Evolutionary conservation across 2,888 invertebrate species (phyloP), one percentile per base, ranked within the genome.

Genomic region (Epistrophe grossulariae): DNA sequence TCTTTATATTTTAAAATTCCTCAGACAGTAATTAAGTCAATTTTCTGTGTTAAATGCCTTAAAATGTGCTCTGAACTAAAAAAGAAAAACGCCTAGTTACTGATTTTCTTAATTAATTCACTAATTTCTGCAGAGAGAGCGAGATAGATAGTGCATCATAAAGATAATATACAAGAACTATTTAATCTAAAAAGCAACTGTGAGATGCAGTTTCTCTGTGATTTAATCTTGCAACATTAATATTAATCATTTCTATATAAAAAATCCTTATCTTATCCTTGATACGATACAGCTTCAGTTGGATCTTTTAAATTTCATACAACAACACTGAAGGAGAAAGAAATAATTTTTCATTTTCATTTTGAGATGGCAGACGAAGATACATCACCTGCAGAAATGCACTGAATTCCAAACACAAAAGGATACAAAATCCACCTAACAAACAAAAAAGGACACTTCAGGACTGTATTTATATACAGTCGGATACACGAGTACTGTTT

Each of bases 341-440:
- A 43, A 48, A 40, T 48, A 11, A 68, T 48, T 70, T 35, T 52
- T 60, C 35, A 17, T 28, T 74, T 66, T 17, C 1, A 64, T 45
- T 31, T 45, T 28, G n/a, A 48, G 31, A 45, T 28, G 43, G 9
- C 40, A 38, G n/a, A 57, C 35, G 4, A 40, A 24, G 19, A 62
- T 40, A 62, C 62, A 60, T 50, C 82, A 82, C 82, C 81, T 81
- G 81, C 81, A 64, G 45, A 48, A 64, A 71, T 82, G 70, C 76
- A 60, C 31, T 40, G 50, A 35, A 79, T 60, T 71, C 8, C 6
- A 73, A 68, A 64, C 40, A 71, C 80, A 84, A 80, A 70, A 80
- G 71, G 66, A 84, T 72, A 80, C 52, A 77, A 60, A 76, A 31
- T 70, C 57, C 24, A 48, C 11, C 45, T 28, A 38, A 40, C 62